phyloP scores from a whole-genome alignment of 2,888 invertebrate genomes.

The Dasypolia templi region DNA sequence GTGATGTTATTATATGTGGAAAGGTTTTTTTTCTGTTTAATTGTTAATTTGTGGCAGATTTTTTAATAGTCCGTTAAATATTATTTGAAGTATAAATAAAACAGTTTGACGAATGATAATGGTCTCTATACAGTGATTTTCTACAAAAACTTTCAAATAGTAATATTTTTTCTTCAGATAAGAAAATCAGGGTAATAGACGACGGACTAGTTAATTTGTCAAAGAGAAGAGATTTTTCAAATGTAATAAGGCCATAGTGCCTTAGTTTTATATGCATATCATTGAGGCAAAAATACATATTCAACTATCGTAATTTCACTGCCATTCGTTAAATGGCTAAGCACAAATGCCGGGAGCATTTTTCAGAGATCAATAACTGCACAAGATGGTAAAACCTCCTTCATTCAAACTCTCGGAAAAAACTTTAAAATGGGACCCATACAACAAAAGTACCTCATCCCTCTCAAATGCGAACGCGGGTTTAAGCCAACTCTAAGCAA shows the following conservation, averaged over 20 bases:
- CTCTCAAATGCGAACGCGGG: background rate
- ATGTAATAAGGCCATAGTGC: background rate
- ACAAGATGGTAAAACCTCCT: background rate
- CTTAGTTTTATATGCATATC: background rate
- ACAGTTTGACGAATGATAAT: background rate
- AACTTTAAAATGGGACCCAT: too few species aligned
- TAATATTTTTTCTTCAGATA: background rate
- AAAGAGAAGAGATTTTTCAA: background rate
- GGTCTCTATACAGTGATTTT: background rate
- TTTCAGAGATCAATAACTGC: background rate
- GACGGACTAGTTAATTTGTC: background rate
- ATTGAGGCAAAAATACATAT: too few species aligned
- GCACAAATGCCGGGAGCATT: background rate
- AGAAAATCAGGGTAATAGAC: too few species aligned
- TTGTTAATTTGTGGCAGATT: background rate
- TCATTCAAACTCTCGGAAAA: background rate
- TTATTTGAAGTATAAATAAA: background rate
- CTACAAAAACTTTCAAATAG: background rate
- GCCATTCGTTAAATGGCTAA: background rate
- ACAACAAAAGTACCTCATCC: background rate
- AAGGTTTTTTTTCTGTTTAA: background rate
- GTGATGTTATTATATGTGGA: background rate
- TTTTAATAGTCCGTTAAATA: background rate
- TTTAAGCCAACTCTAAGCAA: constrained; percentile 35
- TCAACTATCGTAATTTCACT: background rate